Conservation (phyloP, 2,113 vertebrate genomes). For the Zosterops borbonicus region DNA sequence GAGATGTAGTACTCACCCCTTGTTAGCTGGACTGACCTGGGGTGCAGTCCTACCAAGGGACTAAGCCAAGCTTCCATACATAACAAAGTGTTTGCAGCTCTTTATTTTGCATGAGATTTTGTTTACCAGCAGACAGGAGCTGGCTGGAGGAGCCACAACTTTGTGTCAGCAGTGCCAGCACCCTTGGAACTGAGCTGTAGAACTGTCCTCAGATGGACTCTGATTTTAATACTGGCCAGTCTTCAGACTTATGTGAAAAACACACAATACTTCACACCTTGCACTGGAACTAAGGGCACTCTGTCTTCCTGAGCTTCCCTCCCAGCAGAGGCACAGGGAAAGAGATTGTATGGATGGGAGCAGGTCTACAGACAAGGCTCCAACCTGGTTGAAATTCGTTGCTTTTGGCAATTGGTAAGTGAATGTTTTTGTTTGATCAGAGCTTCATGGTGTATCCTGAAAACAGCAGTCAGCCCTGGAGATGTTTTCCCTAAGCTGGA, state of each 20-base stretch:
- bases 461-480: background rate
- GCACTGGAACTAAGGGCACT: background rate
- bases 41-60: accelerated
- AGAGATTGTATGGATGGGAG: background rate
- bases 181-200: background rate
- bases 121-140: background rate
- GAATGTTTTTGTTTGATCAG: accelerated
- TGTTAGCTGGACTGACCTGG: background rate
- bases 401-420: background rate
- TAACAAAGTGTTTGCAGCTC: background rate
- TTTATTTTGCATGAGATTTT: background rate
- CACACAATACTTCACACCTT: accelerated
- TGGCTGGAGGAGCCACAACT: background rate
- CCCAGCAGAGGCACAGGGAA: background rate
- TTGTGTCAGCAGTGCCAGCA: accelerated
- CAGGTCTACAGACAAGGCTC: background rate
- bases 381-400: accelerated
- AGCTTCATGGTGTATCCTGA: background rate
- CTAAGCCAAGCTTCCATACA: accelerated
- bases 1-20: accelerated
- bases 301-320: background rate
- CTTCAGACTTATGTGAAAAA: background rate
- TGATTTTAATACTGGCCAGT: background rate
- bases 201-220: background rate
- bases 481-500: background rate